These are phyloP conservation scores for Kryptolebias marmoratus DNA, from an alignment of 2,113 vertebrate genomes.

Conservation along the genomic window DNA sequence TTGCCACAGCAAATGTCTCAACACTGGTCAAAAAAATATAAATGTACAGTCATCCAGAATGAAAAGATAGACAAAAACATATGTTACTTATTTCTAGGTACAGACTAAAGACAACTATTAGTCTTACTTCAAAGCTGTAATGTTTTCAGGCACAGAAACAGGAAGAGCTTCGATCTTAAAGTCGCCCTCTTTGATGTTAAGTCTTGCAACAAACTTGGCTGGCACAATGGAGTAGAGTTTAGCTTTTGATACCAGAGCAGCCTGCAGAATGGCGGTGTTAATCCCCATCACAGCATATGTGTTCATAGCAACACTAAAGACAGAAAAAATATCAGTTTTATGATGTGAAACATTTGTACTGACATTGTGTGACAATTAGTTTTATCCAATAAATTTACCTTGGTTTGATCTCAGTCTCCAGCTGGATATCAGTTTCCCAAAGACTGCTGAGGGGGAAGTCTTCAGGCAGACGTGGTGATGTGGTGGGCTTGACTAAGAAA, in stretches of 20 bases:
- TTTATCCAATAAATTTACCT: slow-evolving; percentile 54
- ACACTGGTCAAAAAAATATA: slow-evolving; percentile 67
- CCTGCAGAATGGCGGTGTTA: slow-evolving; percentile 83
- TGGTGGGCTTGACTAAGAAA: slow-evolving; percentile 58
- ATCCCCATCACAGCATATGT: slow-evolving; percentile 82
- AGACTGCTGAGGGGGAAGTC: slow-evolving; percentile 57
- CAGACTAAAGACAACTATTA: not conserved
- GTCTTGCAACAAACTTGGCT: slow-evolving; percentile 74
- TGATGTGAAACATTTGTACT: not conserved
- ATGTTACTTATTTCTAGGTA: not conserved
- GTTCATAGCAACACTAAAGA: slow-evolving; percentile 75
- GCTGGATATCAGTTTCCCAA: slow-evolving; percentile 63
- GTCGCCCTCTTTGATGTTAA: slow-evolving; percentile 77
- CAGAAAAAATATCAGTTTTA: slow-evolving; percentile 5
- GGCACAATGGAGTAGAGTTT: slow-evolving; percentile 69
- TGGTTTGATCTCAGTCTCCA: slow-evolving; percentile 73
- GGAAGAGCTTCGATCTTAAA: slow-evolving; percentile 82
- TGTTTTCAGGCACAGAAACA: slow-evolving; percentile 70
- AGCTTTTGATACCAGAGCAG: slow-evolving; percentile 74
- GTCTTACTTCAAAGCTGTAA: slow-evolving; percentile 77
- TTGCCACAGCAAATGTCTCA: slow-evolving; percentile 80
- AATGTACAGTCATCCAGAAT: not conserved
- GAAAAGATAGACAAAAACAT: not conserved
- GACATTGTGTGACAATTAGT: not conserved
- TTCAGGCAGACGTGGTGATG: slow-evolving; percentile 67